These are phyloP conservation scores for Xenopus tropicalis DNA, from an alignment of 2,113 vertebrate species.

Conservation along the genomic window DNA sequence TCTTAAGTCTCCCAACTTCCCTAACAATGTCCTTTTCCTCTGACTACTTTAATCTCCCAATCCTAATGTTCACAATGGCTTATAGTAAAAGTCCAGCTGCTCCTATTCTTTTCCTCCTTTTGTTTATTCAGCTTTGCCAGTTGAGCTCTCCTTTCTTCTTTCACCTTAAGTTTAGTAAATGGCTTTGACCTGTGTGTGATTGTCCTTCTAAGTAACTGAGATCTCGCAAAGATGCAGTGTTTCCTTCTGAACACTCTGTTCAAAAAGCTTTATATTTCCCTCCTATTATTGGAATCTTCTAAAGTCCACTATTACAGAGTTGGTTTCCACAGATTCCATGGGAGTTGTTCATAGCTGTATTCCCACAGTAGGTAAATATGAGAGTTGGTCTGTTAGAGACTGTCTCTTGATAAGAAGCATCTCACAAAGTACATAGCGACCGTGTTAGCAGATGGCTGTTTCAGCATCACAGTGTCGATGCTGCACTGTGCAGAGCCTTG, in stretches of 20 bases:
- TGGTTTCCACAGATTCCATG: not conserved
- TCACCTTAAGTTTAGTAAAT: not conserved
- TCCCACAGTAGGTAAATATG: not conserved
- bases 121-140: not conserved
- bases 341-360: conserved; percentile 21
- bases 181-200: not conserved
- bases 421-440: not conserved
- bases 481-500: conserved; percentile 21
- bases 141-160: not conserved
- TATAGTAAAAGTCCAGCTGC: not conserved
- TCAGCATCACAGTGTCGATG: conserved; percentile 12
- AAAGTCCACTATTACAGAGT: not conserved
- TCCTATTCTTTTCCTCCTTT: not conserved
- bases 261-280: not conserved
- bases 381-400: not conserved
- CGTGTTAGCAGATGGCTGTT: conserved; percentile 19
- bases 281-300: not conserved
- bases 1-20: fast-evolving
- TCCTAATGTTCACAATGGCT: not conserved
- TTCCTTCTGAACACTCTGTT: not conserved
- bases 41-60: not conserved
- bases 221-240: not conserved
- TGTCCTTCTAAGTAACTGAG: not conserved
- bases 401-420: not conserved
- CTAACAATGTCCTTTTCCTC: not conserved